Evolutionary conservation across 2,888 invertebrate genomes (phyloP).

Genomic region (Achlya flavicornis): DNA sequence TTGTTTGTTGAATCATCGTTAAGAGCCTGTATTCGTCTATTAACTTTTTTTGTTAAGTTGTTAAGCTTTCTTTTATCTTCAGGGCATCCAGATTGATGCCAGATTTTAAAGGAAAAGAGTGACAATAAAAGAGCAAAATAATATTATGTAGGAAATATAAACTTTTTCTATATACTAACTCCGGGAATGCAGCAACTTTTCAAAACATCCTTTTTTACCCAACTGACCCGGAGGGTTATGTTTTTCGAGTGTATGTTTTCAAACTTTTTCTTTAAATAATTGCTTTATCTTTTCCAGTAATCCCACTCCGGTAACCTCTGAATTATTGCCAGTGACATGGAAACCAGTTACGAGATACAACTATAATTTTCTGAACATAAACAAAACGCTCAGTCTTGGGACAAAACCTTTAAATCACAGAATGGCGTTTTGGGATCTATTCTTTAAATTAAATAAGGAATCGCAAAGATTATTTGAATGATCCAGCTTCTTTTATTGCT

Average conservation of each 20-base stretch:
- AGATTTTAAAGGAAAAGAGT: too few species aligned
- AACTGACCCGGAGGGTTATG: too few species aligned
- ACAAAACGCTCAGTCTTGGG: slow-evolving; percentile 32
- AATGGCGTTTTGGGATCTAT: slow-evolving; percentile 56
- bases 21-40: too few species aligned
- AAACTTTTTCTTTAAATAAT: background rate
- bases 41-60: too few species aligned
- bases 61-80: too few species aligned
- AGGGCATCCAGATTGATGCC: too few species aligned
- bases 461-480: slow-evolving; percentile 16
- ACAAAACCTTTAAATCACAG: slow-evolving; percentile 43
- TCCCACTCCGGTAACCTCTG: slow-evolving; percentile 51
- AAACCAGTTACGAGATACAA: slow-evolving; percentile 33
- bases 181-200: too few species aligned
- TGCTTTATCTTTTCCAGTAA: slow-evolving; percentile 40
- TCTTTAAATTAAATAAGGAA: slow-evolving; percentile 37
- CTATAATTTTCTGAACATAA: slow-evolving; percentile 44
- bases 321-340: slow-evolving; percentile 53
- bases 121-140: too few species aligned
- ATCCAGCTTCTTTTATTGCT: background rate
- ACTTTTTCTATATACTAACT: too few species aligned
- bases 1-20: too few species aligned
- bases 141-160: too few species aligned
- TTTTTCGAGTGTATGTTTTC: background rate
- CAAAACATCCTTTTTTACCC: too few species aligned